phyloP scores from a whole-genome alignment of 37 sponge, comb jelly and placozoan species.

The Halisarca cf. caerulea region DNA sequence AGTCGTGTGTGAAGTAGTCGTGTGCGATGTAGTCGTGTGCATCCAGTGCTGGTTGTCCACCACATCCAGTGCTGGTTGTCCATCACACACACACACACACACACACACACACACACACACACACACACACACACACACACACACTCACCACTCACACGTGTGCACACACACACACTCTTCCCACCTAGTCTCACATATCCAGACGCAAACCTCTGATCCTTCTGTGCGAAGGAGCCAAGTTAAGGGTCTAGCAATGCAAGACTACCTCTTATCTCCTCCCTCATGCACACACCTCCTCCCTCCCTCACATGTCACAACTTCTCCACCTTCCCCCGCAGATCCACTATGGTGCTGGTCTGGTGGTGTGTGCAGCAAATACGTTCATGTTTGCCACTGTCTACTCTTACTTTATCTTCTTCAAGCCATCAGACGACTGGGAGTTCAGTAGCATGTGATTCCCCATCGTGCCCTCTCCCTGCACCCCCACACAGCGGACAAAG shows the following conservation, averaged over 20 bases:
- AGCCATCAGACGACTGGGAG: slow-evolving; percentile 39
- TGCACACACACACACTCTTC: not conserved
- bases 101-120: not conserved
- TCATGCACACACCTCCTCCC: not conserved
- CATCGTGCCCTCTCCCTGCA: not conserved
- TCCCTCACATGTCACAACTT: not conserved
- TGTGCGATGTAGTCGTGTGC: too few species aligned
- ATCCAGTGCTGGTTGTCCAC: too few species aligned
- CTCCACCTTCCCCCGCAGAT: slow-evolving; percentile 48
- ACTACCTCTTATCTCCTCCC: not conserved
- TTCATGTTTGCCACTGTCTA: slow-evolving; percentile 78
- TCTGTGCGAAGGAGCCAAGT: too few species aligned
- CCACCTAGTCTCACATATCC: too few species aligned
- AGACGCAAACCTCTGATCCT: too few species aligned
- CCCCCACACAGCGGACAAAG: too few species aligned
- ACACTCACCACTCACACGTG: not conserved
- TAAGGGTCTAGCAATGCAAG: too few species aligned
- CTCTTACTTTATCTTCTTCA: slow-evolving; percentile 66
- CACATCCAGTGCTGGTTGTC: too few species aligned
- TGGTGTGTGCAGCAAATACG: slow-evolving; percentile 58
- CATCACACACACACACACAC: too few species aligned
- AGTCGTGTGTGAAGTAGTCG: too few species aligned
- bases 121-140: not conserved
- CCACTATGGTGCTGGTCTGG: slow-evolving; percentile 30
- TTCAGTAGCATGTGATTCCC: slow-evolving; percentile 6